These are phyloP conservation scores for Neosalanx taihuensis DNA, from an alignment of 2,797 vertebrate species.

Conservation along the genomic window DNA sequence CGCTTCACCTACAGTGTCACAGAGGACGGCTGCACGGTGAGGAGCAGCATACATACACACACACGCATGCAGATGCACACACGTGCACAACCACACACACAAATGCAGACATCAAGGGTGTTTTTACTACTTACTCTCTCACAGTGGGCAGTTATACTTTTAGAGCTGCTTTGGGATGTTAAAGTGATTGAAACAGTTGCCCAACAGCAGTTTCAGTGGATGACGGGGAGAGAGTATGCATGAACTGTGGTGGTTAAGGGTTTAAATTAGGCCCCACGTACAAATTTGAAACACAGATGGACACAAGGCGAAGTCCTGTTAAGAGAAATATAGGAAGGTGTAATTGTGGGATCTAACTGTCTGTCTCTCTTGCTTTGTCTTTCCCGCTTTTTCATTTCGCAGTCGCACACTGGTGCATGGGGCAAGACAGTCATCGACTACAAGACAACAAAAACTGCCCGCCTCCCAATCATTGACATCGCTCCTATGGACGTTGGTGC, in stretches of 20 bases:
- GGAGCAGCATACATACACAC: slow-evolving; percentile 25
- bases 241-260: too few relatives aligned
- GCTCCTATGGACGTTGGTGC: slow-evolving; percentile 86
- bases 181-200: too few relatives aligned
- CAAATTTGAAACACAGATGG: too few relatives aligned
- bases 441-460: slow-evolving; percentile 86
- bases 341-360: slow-evolving; percentile 11
- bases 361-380: background rate
- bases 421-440: slow-evolving; percentile 88
- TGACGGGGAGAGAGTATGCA: too few relatives aligned
- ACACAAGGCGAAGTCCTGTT: too few relatives aligned
- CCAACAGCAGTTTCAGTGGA: too few relatives aligned
- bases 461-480: slow-evolving; percentile 85
- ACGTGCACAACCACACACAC: background rate
- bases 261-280: too few relatives aligned
- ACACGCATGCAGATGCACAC: background rate
- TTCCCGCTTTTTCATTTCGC: slow-evolving; percentile 16
- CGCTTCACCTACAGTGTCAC: slow-evolving; percentile 84
- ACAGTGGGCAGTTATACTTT: too few relatives aligned
- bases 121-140: too few relatives aligned
- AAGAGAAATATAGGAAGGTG: background rate
- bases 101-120: background rate
- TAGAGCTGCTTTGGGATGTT: too few relatives aligned
- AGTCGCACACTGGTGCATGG: slow-evolving; percentile 85
- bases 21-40: slow-evolving; percentile 84